Base-by-base conservation (phyloP, 2,113 vertebrate genomes). In the Apus apus region DNA sequence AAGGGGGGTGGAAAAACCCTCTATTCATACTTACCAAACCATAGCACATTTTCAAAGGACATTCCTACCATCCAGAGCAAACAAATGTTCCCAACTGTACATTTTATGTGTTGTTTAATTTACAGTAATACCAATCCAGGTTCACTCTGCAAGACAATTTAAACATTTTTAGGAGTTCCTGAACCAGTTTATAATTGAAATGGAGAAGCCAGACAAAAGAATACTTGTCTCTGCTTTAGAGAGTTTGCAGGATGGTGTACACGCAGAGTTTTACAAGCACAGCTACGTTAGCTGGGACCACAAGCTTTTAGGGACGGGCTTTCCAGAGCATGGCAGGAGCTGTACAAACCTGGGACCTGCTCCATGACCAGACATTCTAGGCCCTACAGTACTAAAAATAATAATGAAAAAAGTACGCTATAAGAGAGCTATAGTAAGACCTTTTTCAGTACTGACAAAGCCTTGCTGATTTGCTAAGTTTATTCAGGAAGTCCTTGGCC, bases 61-160 rank as follows among this genome's bases (percentile, higher is more conserved):
- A 85, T 95, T 96, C 94, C 88, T 93, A 16, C 76, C 76, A 75
- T 68, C 86, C 83, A 92, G 88, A 87, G 87, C 88, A 94, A 96
- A 96, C 85, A 96, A 86, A n/a, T 16, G 70, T 15, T 87, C 90
- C 83, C 78, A n/a, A 84, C 57, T 62, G 50, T 65, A 84, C 29
- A 16, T 46, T 87, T 43, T 25, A 2, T 2, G 29, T 48, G 61
- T 45, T 81, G 73, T 81, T 87, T 94, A 78, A 93, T 36, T 87
- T 92, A 75, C 10, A 90, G 85, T 26, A 71, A 40, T 54, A 84
- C 43, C 89, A 84, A 92, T 15, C 76, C 25, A 84, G 57, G 45
- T 67, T 93, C 45, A 78, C 45, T 53, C 36, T 36, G 54, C 54
- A 65, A 81, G 62, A 81, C 38, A 83, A 88, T 68, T 61, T 36